Evolutionary conservation across 2,797 vertebrate genomes (phyloP).

Genomic region (Cephalopachus bancanus): DNA sequence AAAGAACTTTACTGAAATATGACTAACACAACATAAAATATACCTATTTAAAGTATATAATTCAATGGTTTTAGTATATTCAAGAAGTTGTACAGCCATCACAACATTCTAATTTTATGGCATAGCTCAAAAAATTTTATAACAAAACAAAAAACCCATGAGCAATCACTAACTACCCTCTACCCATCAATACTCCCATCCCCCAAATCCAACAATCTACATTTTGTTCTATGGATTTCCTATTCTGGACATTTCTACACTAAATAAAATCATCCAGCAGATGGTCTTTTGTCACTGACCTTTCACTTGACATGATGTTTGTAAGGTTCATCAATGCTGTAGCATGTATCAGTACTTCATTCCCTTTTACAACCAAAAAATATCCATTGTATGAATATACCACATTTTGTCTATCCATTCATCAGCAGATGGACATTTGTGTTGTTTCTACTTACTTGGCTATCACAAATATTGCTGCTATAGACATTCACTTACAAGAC

Average conservation of each 20-base stretch:
- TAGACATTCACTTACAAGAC: not conserved
- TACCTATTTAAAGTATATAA: not conserved
- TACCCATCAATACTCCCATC: not conserved
- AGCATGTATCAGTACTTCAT: not conserved
- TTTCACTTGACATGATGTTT: not conserved
- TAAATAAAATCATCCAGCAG: not conserved
- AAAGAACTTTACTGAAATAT: not conserved
- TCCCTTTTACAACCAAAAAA: not conserved
- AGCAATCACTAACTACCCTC: not conserved
- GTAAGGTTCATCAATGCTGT: not conserved
- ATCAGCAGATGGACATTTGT: not conserved
- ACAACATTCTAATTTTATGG: not conserved
- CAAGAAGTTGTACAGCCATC: not conserved
- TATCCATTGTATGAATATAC: not conserved
- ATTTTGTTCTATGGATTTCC: not conserved
- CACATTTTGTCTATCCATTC: too few species aligned
- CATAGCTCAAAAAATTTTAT: not conserved
- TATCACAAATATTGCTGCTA: not conserved
- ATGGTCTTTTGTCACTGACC: not conserved
- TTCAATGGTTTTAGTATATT: not conserved
- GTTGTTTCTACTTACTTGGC: not conserved
- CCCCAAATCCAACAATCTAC: not conserved
- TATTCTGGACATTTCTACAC: not conserved
- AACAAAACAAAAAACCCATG: not conserved
- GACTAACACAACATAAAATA: not conserved